A percentile compares a stretch with the other conserved stretches of the same genome.
phyloP scores from a whole-genome alignment of 2,113 vertebrate genomes.

The Hippocampus comes region DNA sequence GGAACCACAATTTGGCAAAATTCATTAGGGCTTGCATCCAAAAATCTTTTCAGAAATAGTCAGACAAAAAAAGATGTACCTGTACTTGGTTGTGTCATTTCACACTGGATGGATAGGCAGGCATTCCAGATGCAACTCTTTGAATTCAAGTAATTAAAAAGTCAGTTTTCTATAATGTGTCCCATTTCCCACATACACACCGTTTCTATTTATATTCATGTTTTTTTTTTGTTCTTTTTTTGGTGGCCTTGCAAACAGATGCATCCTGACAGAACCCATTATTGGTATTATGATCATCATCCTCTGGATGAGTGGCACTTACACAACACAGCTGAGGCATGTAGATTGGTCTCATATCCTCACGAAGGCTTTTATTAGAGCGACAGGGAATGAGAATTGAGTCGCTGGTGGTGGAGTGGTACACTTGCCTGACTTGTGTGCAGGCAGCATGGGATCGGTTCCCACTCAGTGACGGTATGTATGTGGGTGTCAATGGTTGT shows the following conservation, averaged over 20 bases:
- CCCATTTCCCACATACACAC: constrained; percentile 9
- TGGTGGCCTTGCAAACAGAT: background rate
- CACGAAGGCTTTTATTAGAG: constrained; percentile 28
- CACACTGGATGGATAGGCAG: too few species aligned
- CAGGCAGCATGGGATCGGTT: too few species aligned
- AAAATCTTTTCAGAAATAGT: background rate
- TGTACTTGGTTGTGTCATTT: too few species aligned
- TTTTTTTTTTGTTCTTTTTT: constrained; percentile 1
- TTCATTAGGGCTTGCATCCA: background rate
- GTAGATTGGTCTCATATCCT: constrained; percentile 3
- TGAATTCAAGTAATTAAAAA: too few species aligned
- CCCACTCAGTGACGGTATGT: too few species aligned
- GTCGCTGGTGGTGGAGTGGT: too few species aligned
- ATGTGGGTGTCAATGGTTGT: too few species aligned
- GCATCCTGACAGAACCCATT: background rate
- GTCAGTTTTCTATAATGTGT: too few species aligned
- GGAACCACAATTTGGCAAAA: too few species aligned
- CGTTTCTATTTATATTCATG: constrained; percentile 48
- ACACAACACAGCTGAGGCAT: constrained; percentile 29
- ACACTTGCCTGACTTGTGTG: too few species aligned
- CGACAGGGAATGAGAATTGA: constrained; percentile 9
- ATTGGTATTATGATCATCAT: background rate
- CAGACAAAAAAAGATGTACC: background rate
- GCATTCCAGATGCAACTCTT: too few species aligned
- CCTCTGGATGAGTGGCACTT: constrained; percentile 23